These are phyloP conservation scores for Hirudinaria manillensis DNA, from an alignment of 2,888 invertebrate genomes.

Conservation along the genomic window DNA sequence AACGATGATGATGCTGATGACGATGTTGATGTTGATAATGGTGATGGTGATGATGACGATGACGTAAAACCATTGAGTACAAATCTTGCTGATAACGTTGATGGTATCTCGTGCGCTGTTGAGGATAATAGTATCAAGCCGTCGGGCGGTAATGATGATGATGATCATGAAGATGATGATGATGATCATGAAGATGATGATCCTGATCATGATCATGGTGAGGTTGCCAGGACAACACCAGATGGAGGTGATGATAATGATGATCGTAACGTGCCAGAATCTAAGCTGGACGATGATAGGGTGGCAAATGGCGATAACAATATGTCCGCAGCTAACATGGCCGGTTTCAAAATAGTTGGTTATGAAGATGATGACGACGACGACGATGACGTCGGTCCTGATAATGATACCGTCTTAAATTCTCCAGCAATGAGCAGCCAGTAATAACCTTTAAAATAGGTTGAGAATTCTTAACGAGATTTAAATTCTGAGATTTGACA, in stretches of 20 bases:
- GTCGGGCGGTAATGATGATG: conserved; percentile 10
- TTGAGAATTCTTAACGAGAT: no score
- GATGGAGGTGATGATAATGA: conserved; percentile 20
- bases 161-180: conserved; percentile 30
- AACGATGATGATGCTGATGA: conserved; percentile 15
- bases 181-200: conserved; percentile 22
- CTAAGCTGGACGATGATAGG: conserved; percentile 3
- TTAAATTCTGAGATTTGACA: no score
- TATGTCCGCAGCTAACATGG: not conserved
- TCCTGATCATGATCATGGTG: conserved; percentile 16
- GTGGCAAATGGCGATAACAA: conserved; percentile 22
- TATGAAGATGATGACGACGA: conserved; percentile 14
- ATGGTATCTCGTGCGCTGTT: not conserved
- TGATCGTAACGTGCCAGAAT: conserved; percentile 9
- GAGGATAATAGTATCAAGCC: not conserved
- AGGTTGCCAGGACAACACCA: not conserved
- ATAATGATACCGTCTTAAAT: not conserved
- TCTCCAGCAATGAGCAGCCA: no score
- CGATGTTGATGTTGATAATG: not conserved
- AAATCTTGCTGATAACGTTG: not conserved
- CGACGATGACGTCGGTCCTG: not conserved
- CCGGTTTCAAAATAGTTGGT: not conserved
- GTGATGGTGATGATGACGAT: conserved; percentile 19
- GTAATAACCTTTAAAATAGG: no score
- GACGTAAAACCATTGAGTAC: not conserved